Conservation (phyloP, 23 tunicate genomes). For the Botrylloides violaceus region DNA sequence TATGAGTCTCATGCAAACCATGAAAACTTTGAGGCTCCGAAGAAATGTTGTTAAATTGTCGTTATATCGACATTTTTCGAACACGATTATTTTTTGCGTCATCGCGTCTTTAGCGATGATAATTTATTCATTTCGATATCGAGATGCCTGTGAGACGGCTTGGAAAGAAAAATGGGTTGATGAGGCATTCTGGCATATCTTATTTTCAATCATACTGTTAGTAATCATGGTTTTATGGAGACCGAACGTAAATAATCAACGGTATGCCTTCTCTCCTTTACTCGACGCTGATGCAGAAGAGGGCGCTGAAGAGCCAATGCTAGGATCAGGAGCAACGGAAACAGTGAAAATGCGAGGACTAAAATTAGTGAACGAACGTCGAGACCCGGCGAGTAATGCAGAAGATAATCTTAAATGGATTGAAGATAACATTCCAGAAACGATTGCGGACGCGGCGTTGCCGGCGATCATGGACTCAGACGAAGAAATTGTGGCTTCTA, state of each 20-base stretch:
- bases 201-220: conserved; percentile 78
- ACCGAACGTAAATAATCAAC: conserved; percentile 93
- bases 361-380: conserved; percentile 6
- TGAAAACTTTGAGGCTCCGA: conserved; percentile 88
- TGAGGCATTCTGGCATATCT: conserved; percentile 93
- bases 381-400: conserved; percentile 26
- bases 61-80: conserved; percentile 89
- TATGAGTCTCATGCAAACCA: conserved; percentile 89
- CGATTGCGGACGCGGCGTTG: conserved; percentile 45
- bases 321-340: conserved; percentile 75
- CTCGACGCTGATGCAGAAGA: conserved; percentile 87
- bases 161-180: conserved; percentile 86
- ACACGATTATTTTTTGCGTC: conserved; percentile 85
- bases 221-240: conserved; percentile 98
- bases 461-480: conserved; percentile 91
- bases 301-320: conserved; percentile 65
- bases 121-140: conserved; percentile 8
- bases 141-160: conserved; percentile 13
- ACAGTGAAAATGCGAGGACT: conserved; percentile 74
- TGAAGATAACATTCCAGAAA: conserved; percentile 98
- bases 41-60: conserved; percentile 84
- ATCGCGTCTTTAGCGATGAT: conserved; percentile 29
- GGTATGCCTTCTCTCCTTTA: conserved; percentile 97
- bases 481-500: conserved; percentile 77
- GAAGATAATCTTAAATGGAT: conserved; percentile 98